Conservation (phyloP, 2,888 invertebrate species). For the Alentia gelatinosa region DNA sequence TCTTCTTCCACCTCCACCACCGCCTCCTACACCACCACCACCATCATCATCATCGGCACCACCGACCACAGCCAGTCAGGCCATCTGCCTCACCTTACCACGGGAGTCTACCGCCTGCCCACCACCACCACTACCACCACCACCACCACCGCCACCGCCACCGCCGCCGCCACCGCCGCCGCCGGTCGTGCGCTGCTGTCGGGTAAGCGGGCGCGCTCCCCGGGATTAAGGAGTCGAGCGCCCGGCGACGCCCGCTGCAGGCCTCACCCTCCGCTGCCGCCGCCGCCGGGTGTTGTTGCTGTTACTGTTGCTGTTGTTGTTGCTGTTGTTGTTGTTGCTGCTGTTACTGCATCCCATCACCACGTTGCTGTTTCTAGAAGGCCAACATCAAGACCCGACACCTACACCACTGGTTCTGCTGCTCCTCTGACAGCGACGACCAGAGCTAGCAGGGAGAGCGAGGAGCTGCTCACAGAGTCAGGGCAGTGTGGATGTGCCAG, state of each 20-base stretch:
- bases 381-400: background rate
- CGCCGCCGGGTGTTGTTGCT: slow-evolving; percentile 8
- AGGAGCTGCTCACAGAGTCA: no score
- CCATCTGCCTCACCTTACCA: slow-evolving; percentile 31
- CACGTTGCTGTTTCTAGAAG: background rate
- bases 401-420: background rate
- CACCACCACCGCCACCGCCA: background rate
- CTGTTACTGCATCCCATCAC: background rate
- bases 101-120: background rate
- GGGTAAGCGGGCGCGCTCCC: slow-evolving; percentile 2
- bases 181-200: background rate
- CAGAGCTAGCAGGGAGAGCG: no score
- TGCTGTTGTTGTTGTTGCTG: background rate
- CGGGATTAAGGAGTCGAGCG: background rate
- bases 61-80: background rate
- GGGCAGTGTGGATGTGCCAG: no score
- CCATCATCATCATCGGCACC: background rate
- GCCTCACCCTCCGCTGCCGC: no score
- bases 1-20: background rate
- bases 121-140: background rate
- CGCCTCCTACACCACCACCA: background rate
- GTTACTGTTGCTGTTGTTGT: slow-evolving; percentile 41
- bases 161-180: background rate
- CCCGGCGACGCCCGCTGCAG: no score
- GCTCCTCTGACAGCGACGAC: no score